Conservation (phyloP, 2,797 vertebrate genomes). For the Cryptoblepharus egeriae region DNA sequence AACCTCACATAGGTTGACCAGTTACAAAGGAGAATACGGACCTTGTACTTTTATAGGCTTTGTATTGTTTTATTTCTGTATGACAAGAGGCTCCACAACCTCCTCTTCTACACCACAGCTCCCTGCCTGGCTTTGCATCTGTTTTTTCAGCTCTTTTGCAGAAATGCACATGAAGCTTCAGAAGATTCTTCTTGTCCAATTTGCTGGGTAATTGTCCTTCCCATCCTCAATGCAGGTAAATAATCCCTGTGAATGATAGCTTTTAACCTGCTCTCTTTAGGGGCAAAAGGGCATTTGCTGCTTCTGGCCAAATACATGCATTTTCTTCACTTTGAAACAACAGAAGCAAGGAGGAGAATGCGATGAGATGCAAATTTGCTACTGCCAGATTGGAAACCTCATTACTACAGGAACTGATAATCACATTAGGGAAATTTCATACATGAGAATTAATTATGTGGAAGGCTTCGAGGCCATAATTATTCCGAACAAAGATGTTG, state of each 20-base stretch:
- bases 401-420: slow-evolving; percentile 46
- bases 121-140: not conserved
- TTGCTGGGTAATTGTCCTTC: not conserved
- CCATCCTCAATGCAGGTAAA: not conserved
- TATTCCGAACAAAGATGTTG: slow-evolving; percentile 42
- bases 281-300: not conserved
- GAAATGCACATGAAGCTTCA: too few relatives aligned
- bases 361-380: slow-evolving; percentile 24
- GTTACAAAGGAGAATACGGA: not conserved
- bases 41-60: not conserved
- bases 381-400: slow-evolving; percentile 1
- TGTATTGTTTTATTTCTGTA: not conserved
- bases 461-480: slow-evolving; percentile 24
- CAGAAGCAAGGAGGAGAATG: not conserved
- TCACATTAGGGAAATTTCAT: slow-evolving; percentile 40
- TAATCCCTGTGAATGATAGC: not conserved
- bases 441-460: slow-evolving; percentile 40
- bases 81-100: too few relatives aligned
- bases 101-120: not conserved
- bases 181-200: not conserved
- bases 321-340: slow-evolving; percentile 24
- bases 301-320: slow-evolving; percentile 11
- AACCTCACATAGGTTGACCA: not conserved
- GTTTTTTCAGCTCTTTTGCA: too few relatives aligned
- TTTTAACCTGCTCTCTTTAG: slow-evolving; percentile 19